Conservation (phyloP, 2,888 invertebrate species). For the Helleia helle region DNA sequence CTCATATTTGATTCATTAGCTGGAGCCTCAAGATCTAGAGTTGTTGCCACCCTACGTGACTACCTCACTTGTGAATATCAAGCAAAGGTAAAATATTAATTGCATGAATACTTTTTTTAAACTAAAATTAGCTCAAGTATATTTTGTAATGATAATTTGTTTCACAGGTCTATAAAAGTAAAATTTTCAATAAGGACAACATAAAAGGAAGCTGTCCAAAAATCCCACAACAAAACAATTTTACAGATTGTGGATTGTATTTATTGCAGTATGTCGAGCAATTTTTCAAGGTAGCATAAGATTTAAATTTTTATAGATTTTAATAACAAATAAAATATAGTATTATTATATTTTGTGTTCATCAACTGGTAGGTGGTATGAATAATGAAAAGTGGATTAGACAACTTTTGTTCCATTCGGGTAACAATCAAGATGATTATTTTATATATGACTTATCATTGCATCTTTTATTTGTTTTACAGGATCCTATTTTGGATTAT, state of each 20-base stretch:
- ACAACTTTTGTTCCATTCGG: too few relatives aligned
- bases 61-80: conserved; percentile 91
- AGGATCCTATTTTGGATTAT: conserved; percentile 89
- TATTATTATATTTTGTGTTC: too few relatives aligned
- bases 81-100: conserved; percentile 72
- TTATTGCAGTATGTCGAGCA: conserved; percentile 96
- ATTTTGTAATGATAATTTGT: conserved; percentile 11
- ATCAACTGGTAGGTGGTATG: too few relatives aligned
- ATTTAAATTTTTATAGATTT: too few relatives aligned
- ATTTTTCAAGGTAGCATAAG: conserved; percentile 84
- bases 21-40: conserved; percentile 85
- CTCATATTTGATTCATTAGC: conserved; percentile 96
- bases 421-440: too few relatives aligned
- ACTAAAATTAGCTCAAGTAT: too few relatives aligned
- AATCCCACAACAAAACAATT: conserved; percentile 98
- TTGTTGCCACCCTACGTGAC: conserved; percentile 92
- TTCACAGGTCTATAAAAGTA: conserved; percentile 69
- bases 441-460: too few relatives aligned
- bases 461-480: conserved; percentile 48
- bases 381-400: too few relatives aligned
- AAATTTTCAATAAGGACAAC: conserved; percentile 85
- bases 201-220: conserved; percentile 91
- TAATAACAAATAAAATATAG: too few relatives aligned
- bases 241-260: conserved; percentile 96
- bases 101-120: too few relatives aligned